Base-by-base conservation (phyloP, 2,888 invertebrate genomes). In the Clistopyga incitator region DNA sequence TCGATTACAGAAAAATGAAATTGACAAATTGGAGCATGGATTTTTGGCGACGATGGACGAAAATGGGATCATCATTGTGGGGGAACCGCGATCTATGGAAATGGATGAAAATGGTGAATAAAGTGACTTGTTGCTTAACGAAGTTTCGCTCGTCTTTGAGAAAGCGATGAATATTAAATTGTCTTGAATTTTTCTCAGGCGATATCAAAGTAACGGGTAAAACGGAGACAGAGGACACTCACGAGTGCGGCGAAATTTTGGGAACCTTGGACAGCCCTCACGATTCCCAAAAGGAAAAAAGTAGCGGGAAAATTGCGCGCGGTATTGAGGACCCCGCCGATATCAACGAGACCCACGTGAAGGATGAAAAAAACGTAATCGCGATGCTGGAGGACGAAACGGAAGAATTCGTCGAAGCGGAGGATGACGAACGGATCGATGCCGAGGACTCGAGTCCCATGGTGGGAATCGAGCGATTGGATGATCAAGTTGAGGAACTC, bases 61-160 rank as follows among this genome's bases (percentile, higher is more conserved):
- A 76, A 89, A 88, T 61, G 92, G 91, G 59, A 89, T 91, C n/a
- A 89, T 92, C 85, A 90, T 92, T 82, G 90, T 91, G 0, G 90
- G 89, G 3, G 90, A 89, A 42, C 86, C 91, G 1, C 89, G 90
- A 59, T 88, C 90, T 0, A 89, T 92, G 77, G 72, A 90, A 87
- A 89, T 91, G 1, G 90, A 92, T 81, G 91, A 92, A 86, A 88
- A 92, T 85, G 92, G 92, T 91, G 52, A 80, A 23, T 78, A 65
- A 82, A n/a, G n/a, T n/a, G n/a, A n/a, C n/a, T n/a, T n/a, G n/a
- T n/a, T n/a, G n/a, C n/a, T n/a, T n/a, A n/a, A n/a, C n/a, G n/a
- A n/a, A n/a, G n/a, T n/a, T n/a, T n/a, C n/a, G n/a, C n/a, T n/a
- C n/a, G n/a, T n/a, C 18, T 34, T 0, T 10, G 29, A 29, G 29